Evolutionary conservation across 2,888 invertebrate genomes (phyloP).

Genomic region (Ditula angustiorana): DNA sequence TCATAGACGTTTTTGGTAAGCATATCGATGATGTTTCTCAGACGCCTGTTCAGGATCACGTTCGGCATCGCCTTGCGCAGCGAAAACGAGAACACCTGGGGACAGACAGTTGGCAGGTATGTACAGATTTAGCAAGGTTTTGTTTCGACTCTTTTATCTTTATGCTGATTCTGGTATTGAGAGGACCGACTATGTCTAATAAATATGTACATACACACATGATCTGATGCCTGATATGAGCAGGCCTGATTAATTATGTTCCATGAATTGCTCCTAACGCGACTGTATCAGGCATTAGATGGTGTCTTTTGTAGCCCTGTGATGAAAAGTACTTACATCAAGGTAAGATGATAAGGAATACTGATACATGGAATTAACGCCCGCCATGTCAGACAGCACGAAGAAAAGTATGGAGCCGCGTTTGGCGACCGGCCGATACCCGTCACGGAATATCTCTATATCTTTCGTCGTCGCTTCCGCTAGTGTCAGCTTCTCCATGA

Average conservation of each 20-base stretch:
- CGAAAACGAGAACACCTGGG: conserved; percentile 91
- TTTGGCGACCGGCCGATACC: conserved; percentile 93
- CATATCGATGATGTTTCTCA: conserved; percentile 93
- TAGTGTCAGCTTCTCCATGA: conserved; percentile 90
- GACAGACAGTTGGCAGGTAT: conserved; percentile 6
- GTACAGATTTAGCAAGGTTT: too few relatives aligned
- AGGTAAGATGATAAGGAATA: conserved; percentile 94
- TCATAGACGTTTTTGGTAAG: conserved; percentile 95
- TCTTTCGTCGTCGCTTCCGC: conserved; percentile 91
- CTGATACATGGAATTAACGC: conserved; percentile 96
- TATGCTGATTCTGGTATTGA: too few relatives aligned
- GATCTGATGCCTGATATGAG: too few relatives aligned
- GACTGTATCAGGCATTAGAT: too few relatives aligned
- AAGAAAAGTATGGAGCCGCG: conserved; percentile 96
- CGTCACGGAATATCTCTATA: conserved; percentile 93
- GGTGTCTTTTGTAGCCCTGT: too few relatives aligned
- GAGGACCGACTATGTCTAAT: too few relatives aligned
- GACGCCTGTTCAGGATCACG: conserved; percentile 89
- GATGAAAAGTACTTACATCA: conserved; percentile 74
- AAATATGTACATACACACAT: too few relatives aligned
- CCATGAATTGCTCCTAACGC: too few relatives aligned
- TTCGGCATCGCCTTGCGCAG: conserved; percentile 94
- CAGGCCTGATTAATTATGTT: too few relatives aligned
- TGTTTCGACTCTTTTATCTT: too few relatives aligned
- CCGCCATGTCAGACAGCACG: conserved; percentile 95